Evolutionary conservation across 2,888 invertebrate genomes (phyloP).

Genomic region (Sinhomidia bicolor): DNA sequence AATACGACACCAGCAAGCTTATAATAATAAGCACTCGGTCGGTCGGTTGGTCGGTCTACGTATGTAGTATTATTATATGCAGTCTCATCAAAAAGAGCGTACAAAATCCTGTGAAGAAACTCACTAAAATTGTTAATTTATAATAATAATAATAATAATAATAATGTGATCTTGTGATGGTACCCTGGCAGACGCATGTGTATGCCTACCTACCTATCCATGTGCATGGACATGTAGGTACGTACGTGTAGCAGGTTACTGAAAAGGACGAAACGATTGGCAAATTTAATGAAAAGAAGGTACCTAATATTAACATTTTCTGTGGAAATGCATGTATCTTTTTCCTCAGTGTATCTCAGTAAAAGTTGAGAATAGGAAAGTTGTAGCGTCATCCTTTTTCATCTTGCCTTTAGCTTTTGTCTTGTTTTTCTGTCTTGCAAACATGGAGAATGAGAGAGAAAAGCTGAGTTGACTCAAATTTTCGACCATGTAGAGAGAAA

Average conservation of each 20-base stretch:
- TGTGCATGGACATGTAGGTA: not conserved
- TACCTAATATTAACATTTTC: slow-evolving; percentile 19
- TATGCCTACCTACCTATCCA: not conserved
- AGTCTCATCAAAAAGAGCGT: not conserved
- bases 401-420: slow-evolving; percentile 44
- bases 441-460: slow-evolving; percentile 11
- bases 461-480: slow-evolving; percentile 18
- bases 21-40: too few species aligned
- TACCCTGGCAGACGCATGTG: too few species aligned
- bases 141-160: too few species aligned
- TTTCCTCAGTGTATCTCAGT: not conserved
- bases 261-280: slow-evolving; percentile 12
- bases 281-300: slow-evolving; percentile 18
- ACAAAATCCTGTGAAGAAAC: slow-evolving; percentile 30
- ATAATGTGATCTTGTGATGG: too few species aligned
- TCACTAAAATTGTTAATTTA: slow-evolving; percentile 39
- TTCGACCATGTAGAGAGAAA: slow-evolving; percentile 1
- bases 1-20: not conserved
- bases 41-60: too few species aligned
- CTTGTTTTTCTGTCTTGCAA: slow-evolving; percentile 18
- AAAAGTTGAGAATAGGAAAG: not conserved
- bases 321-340: slow-evolving; percentile 11
- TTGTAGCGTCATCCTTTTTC: slow-evolving; percentile 40
- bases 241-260: not conserved
- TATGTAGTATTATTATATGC: too few species aligned